These are phyloP conservation scores for Xanthorhoe designata DNA, from an alignment of 2,888 invertebrate genomes.

Conservation along the genomic window DNA sequence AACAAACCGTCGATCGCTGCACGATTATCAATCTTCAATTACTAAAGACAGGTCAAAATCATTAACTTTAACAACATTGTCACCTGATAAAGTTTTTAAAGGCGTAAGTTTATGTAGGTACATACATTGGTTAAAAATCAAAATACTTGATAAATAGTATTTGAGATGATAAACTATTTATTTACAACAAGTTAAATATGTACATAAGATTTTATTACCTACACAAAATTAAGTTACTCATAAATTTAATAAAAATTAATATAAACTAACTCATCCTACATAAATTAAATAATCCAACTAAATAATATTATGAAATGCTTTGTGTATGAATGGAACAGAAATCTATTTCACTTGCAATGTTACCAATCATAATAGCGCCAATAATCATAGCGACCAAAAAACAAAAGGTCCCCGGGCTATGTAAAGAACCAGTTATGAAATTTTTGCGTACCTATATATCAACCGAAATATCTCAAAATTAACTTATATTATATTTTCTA, in stretches of 20 bases:
- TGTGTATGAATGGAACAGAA: conserved; percentile 28
- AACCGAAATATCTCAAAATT: neutral
- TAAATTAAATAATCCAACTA: conserved; percentile 52
- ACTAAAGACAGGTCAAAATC: conserved; percentile 41
- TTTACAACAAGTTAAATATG: conserved; percentile 81
- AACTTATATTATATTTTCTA: neutral
- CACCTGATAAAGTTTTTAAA: conserved; percentile 27
- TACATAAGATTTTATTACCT: conserved; percentile 74
- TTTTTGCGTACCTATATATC: neutral
- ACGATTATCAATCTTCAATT: conserved; percentile 41
- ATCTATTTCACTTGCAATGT: conserved; percentile 8
- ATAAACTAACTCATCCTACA: conserved; percentile 50
- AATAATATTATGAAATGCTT: conserved; percentile 52
- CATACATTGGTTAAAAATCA: conserved; percentile 46
- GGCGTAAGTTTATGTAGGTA: conserved; percentile 30
- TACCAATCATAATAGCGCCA: neutral
- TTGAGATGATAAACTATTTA: conserved; percentile 76
- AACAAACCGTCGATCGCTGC: conserved; percentile 41
- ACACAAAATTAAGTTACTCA: conserved; percentile 73
- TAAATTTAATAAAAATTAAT: conserved; percentile 48
- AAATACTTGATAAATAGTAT: conserved; percentile 49
- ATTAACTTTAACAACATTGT: conserved; percentile 41
- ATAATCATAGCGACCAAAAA: neutral
- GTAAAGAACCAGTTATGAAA: neutral
- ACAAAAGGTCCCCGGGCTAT: neutral